phyloP scores from a whole-genome alignment of 2,113 vertebrate genomes.

The Todiramphus chloris region DNA sequence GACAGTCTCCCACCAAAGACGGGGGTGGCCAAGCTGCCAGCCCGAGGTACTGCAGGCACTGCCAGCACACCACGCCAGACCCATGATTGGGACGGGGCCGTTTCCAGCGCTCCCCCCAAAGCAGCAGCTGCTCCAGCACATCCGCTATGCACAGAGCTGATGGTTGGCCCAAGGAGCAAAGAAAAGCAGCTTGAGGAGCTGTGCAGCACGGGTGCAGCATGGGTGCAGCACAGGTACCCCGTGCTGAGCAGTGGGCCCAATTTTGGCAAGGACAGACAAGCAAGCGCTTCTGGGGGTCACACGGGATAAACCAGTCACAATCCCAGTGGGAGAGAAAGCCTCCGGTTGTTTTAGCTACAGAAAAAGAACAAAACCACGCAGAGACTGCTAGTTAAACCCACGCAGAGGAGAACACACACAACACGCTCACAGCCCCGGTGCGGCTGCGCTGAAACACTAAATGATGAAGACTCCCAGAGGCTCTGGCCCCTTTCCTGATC shows the following conservation, averaged over 20 bases:
- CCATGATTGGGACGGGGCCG: accelerated
- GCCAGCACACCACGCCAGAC: neutral
- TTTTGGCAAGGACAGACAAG: neutral
- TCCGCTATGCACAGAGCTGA: neutral
- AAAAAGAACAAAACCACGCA: neutral
- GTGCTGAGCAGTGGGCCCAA: accelerated
- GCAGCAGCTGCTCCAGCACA: neutral
- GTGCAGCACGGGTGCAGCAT: neutral
- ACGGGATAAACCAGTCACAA: neutral
- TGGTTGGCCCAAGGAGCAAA: neutral
- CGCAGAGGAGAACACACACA: neutral
- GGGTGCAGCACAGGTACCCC: accelerated
- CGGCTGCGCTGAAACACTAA: neutral
- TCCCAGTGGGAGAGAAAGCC: neutral
- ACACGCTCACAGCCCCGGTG: too few relatives aligned
- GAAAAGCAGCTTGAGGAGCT: neutral
- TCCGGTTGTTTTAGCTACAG: neutral
- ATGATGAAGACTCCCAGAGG: neutral
- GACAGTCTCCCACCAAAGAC: accelerated
- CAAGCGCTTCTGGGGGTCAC: neutral
- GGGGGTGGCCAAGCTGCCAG: neutral
- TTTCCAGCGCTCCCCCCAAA: neutral
- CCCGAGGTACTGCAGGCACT: neutral
- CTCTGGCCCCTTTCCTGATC: neutral
- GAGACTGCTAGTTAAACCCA: conserved; percentile 26